Percentiles rank a stretch among this genome's conserved stretches.
Evolutionary conservation across 2,888 invertebrate genomes (phyloP).

Genomic region (Didymodactylos carnosus): DNA sequence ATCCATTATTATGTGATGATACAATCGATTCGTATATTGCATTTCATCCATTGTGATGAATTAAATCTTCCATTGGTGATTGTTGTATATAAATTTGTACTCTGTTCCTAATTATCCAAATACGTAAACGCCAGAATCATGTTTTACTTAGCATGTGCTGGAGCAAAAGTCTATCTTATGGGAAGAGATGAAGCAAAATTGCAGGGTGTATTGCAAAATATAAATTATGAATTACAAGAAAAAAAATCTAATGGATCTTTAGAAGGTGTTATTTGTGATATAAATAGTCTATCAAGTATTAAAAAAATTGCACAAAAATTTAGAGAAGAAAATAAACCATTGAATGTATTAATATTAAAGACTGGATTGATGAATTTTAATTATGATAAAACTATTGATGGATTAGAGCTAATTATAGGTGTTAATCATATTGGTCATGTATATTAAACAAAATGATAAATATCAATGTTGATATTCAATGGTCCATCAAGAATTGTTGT

Average conservation of each 20-base stretch:
- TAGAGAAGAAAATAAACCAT: slow-evolving; percentile 16
- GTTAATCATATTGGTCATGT: slow-evolving; percentile 16
- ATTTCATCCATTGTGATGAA: no score
- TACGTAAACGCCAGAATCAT: no score
- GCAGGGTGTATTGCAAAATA: not conserved
- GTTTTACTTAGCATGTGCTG: not conserved
- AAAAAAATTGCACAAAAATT: not conserved
- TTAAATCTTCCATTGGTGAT: no score
- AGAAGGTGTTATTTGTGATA: not conserved
- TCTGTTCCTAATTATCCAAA: no score
- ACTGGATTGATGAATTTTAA: slow-evolving; percentile 3
- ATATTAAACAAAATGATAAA: not conserved
- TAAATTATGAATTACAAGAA: not conserved
- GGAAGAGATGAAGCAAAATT: not conserved
- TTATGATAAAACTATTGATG: slow-evolving; percentile 14
- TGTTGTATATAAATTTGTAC: no score
- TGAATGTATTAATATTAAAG: not conserved
- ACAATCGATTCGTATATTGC: not conserved
- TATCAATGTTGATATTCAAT: not conserved
- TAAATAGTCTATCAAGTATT: not conserved
- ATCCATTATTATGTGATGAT: not conserved
- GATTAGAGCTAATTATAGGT: slow-evolving; percentile 16
- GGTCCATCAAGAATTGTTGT: not conserved
- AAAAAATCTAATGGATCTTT: not conserved
- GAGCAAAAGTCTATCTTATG: not conserved